phyloP scores from a whole-genome alignment of 2,888 invertebrate genomes.

The Callyntrura guangdongensis region DNA sequence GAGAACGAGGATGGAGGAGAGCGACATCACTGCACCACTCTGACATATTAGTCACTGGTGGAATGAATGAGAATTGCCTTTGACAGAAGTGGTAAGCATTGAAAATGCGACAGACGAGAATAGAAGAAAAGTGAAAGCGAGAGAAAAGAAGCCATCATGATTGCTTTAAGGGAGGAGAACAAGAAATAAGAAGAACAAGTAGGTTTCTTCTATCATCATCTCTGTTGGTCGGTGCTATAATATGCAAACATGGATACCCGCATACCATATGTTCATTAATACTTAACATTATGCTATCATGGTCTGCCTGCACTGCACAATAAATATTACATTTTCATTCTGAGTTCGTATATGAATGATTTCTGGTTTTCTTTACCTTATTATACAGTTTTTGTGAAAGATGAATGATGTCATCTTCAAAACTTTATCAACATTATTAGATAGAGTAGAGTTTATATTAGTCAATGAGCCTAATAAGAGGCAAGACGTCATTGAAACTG shows the following conservation, averaged over 20 bases:
- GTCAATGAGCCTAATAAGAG: too few species aligned
- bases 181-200: not conserved
- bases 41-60: constrained; percentile 1
- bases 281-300: not conserved
- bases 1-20: not conserved
- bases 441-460: not conserved
- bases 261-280: not conserved
- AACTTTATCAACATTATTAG: too few species aligned
- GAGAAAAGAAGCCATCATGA: constrained; percentile 28
- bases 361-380: constrained; percentile 30
- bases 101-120: constrained; percentile 28
- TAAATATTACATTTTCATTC: not conserved
- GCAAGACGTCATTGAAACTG: too few species aligned
- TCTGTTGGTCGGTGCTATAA: not conserved
- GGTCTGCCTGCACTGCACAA: not conserved
- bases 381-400: constrained; percentile 29
- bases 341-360: not conserved
- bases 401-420: constrained; percentile 1
- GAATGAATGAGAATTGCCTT: constrained; percentile 51
- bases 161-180: not conserved
- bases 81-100: constrained; percentile 58
- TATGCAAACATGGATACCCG: not conserved
- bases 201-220: not conserved
- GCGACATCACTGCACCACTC: not conserved
- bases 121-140: constrained; percentile 10